These are phyloP conservation scores for Dynastes maya DNA, from an alignment of 2,888 invertebrate species.

Conservation along the genomic window DNA sequence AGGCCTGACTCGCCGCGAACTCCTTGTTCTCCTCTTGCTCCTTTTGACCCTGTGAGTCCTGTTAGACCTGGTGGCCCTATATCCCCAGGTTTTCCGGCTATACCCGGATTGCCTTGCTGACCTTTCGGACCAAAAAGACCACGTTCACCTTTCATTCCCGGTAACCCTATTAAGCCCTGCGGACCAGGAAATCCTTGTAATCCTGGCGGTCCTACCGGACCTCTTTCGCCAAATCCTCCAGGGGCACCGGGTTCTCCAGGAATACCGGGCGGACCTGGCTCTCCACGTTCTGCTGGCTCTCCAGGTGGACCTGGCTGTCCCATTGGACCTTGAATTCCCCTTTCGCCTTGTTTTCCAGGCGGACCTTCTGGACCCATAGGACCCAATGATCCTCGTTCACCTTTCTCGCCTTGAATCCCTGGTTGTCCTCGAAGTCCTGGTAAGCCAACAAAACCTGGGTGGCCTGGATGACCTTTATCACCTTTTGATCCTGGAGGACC, in stretches of 20 bases:
- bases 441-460: slow-evolving; percentile 80
- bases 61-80: slow-evolving; percentile 78
- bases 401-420: slow-evolving; percentile 82
- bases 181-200: slow-evolving; percentile 80
- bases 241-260: slow-evolving; percentile 83
- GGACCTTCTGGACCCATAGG: slow-evolving; percentile 85
- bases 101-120: slow-evolving; percentile 80
- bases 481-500: slow-evolving; percentile 80
- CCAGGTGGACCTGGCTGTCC: slow-evolving; percentile 86
- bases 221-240: slow-evolving; percentile 83
- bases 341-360: slow-evolving; percentile 78
- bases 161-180: slow-evolving; percentile 78
- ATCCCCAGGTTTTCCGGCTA: slow-evolving; percentile 80
- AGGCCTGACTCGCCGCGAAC: slow-evolving; percentile 83
- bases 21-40: slow-evolving; percentile 83
- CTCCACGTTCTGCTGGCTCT: slow-evolving; percentile 86
- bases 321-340: slow-evolving; percentile 83
- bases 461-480: slow-evolving; percentile 81
- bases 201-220: slow-evolving; percentile 81
- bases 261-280: slow-evolving; percentile 81
- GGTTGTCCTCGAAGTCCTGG: slow-evolving; percentile 80
- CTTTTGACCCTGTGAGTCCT: slow-evolving; percentile 81
- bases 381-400: slow-evolving; percentile 82
- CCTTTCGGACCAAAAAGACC: slow-evolving; percentile 75
- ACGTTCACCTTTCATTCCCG: slow-evolving; percentile 76